phyloP scores from a whole-genome alignment of 1,140 invertebrate genomes.

The Ips nitidus region DNA sequence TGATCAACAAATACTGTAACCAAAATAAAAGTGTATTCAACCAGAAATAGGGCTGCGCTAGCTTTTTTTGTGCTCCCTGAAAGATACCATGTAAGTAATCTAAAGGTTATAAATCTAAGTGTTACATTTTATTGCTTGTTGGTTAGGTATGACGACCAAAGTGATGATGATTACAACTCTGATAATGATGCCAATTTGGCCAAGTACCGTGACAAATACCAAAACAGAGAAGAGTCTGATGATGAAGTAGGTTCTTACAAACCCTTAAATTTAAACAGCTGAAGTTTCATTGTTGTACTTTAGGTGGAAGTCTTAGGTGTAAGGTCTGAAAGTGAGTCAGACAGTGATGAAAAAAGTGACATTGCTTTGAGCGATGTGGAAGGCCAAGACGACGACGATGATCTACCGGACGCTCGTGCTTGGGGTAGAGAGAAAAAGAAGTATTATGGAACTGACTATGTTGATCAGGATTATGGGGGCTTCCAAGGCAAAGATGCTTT shows the following conservation, averaged over 20 bases:
- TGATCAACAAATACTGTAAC: too few species aligned
- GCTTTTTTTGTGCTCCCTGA: too few species aligned
- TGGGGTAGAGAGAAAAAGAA: slow-evolving; percentile 81
- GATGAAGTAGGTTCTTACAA: slow-evolving; percentile 55
- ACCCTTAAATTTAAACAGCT: background rate
- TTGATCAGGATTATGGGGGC: slow-evolving; percentile 81
- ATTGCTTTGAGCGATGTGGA: slow-evolving; percentile 72
- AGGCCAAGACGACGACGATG: slow-evolving; percentile 65
- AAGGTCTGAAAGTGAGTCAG: slow-evolving; percentile 43
- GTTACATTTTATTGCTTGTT: too few species aligned
- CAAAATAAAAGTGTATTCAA: too few species aligned
- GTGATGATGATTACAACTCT: slow-evolving; percentile 63
- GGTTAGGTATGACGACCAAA: slow-evolving; percentile 40
- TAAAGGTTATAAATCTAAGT: too few species aligned
- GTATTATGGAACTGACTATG: slow-evolving; percentile 86
- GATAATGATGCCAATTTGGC: slow-evolving; percentile 67
- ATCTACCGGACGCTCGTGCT: slow-evolving; percentile 75
- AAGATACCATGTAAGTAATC: too few species aligned
- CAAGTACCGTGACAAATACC: slow-evolving; percentile 62
- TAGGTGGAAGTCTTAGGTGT: slow-evolving; percentile 55
- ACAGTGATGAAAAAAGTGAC: slow-evolving; percentile 49
- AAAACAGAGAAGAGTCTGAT: slow-evolving; percentile 57
- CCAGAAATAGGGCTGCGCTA: too few species aligned
- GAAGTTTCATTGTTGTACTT: background rate
- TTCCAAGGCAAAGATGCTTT: slow-evolving; percentile 72